Base-by-base conservation (phyloP, 2,888 invertebrate species). In the Latheticus oryzae region DNA sequence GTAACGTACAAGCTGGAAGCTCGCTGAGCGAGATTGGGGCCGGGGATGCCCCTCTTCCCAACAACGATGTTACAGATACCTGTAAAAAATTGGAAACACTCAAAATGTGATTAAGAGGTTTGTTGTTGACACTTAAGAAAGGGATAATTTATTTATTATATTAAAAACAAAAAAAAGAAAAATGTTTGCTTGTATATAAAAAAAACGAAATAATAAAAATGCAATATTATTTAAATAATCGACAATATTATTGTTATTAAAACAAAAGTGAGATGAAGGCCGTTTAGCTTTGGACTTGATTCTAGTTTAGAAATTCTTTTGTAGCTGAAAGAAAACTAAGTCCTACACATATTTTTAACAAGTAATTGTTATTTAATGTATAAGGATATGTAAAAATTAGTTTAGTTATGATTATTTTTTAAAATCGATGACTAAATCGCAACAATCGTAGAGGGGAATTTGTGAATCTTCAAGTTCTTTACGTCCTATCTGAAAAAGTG, bases 81-180 rank as follows among this genome's bases (percentile, higher is more conserved):
- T 73, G 74, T 61, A 75, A 73, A 68, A 77, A 77, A 64, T 58
- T 78, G 56, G 78, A 78, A 53, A 69, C 72, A 40, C 72, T 78
- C 60, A 78, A 78, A 66, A 69, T 77, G 73, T 76, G 72, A 73
- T 64, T 23, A 16, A 21, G 38, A 12, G 47, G 47, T 23, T 43
- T 35, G 15, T 50, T 37, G 43, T 54, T 43, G 37, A 32, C 17
- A 51, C 53, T 58, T 58, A 58, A 47, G 58, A 53, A 58, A 40
- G 48, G 58, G 47, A 16, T 48, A 33, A 43, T 37, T 57, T 50
- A 51, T 56, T 55, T 47, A 55, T 54, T 54, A 55, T 8, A 23
- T n/a, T n/a, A 26, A 28, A 28, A 40, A 9, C 28, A 7, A 28
- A 38, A 42, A 35, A 40, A 2, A 37, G 28, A 40, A 40, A 15